phyloP scores from a whole-genome alignment of 2,797 vertebrate species.

The Danionella dracula region DNA sequence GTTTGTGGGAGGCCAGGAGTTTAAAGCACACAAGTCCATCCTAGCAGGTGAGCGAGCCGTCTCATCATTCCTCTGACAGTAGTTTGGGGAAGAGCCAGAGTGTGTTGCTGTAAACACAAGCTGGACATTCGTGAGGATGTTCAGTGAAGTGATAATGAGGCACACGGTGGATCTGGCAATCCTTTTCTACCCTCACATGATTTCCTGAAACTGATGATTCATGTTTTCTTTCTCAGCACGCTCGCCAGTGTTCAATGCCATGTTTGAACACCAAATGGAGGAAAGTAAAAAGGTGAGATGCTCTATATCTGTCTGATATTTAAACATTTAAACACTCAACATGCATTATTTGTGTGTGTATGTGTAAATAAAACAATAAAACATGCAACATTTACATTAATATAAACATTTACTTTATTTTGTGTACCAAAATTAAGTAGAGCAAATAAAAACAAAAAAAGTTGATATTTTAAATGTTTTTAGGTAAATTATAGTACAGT shows the following conservation, averaged over 20 bases:
- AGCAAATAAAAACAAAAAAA: too few relatives aligned
- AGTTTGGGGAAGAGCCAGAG: background rate
- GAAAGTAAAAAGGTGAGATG: conserved; percentile 79
- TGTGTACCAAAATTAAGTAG: too few relatives aligned
- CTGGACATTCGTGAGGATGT: background rate
- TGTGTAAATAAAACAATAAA: background rate
- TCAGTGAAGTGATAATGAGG: conserved; percentile 9
- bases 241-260: conserved; percentile 83
- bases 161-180: background rate
- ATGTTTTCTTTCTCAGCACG: conserved; percentile 60
- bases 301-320: background rate
- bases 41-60: conserved; percentile 70
- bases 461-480: too few relatives aligned
- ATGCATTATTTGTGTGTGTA: too few relatives aligned
- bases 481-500: too few relatives aligned
- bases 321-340: background rate
- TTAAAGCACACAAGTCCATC: conserved; percentile 85
- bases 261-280: conserved; percentile 89
- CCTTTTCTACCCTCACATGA: background rate
- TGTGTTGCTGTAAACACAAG: background rate
- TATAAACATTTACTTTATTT: background rate
- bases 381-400: too few relatives aligned
- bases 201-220: conserved; percentile 1
- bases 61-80: background rate
- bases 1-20: conserved; percentile 82